These are phyloP conservation scores for Drosophila aldrichi DNA, from an alignment of 2,888 invertebrate species.

Conservation along the genomic window DNA sequence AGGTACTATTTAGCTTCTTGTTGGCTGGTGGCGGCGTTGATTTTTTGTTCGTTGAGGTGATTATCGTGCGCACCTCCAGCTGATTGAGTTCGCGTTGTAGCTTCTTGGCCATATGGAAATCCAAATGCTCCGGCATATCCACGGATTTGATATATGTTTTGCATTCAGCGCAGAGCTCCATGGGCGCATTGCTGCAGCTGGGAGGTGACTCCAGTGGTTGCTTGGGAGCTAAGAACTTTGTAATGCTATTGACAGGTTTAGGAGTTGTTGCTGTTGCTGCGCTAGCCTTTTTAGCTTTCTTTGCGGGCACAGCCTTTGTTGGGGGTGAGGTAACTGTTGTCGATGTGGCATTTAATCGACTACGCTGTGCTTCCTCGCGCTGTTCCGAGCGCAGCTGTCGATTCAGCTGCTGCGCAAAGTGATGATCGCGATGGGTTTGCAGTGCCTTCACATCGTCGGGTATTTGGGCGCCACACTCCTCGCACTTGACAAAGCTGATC, in stretches of 20 bases:
- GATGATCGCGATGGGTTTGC: slow-evolving; percentile 90
- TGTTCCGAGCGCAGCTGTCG: slow-evolving; percentile 86
- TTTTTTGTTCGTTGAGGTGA: slow-evolving; percentile 48
- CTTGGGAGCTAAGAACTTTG: slow-evolving; percentile 71
- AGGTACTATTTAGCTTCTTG: slow-evolving; percentile 45
- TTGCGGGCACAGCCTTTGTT: slow-evolving; percentile 13
- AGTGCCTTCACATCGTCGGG: slow-evolving; percentile 85
- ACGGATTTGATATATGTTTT: slow-evolving; percentile 87
- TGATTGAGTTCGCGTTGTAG: slow-evolving; percentile 86
- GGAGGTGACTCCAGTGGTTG: slow-evolving; percentile 28
- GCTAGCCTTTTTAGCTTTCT: slow-evolving; percentile 38
- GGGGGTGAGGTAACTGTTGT: slow-evolving; percentile 1
- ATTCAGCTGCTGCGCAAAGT: slow-evolving; percentile 89
- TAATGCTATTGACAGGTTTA: slow-evolving; percentile 56
- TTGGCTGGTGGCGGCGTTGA: slow-evolving; percentile 40
- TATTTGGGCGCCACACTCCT: slow-evolving; percentile 89
- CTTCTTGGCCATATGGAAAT: slow-evolving; percentile 94
- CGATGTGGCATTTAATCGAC: slow-evolving; percentile 29
- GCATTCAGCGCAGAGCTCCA: slow-evolving; percentile 89
- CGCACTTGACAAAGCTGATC: slow-evolving; percentile 85
- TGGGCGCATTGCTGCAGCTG: slow-evolving; percentile 46
- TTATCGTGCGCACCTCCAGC: slow-evolving; percentile 70
- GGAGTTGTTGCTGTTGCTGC: neutral
- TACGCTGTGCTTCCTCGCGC: slow-evolving; percentile 69
- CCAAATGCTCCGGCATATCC: slow-evolving; percentile 91